Evolutionary conservation across 2,113 vertebrate species (phyloP).

Genomic region (Xerus inauris): DNA sequence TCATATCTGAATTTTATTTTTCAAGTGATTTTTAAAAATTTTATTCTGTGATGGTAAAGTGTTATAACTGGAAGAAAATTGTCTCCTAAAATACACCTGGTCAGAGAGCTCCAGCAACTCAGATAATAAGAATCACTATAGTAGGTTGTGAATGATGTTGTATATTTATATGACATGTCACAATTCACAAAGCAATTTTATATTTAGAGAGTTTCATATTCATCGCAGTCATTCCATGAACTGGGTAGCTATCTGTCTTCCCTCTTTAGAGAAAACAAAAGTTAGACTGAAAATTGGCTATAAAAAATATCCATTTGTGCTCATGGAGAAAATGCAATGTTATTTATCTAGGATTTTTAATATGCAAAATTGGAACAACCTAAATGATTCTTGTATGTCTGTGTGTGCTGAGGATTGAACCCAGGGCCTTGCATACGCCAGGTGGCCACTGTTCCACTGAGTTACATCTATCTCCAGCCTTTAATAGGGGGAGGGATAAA

Average conservation of each 20-base stretch:
- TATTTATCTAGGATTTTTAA: too few relatives aligned
- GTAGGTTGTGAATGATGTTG: not conserved
- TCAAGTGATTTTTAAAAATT: not conserved
- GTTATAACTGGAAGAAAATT: not conserved
- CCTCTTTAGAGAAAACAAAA: not conserved
- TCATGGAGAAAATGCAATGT: too few relatives aligned
- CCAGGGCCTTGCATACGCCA: too few relatives aligned
- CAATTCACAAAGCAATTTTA: not conserved
- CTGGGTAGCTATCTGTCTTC: not conserved
- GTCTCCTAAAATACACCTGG: not conserved
- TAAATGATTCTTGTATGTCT: too few relatives aligned
- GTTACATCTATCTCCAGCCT: too few relatives aligned
- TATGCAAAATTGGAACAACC: too few relatives aligned
- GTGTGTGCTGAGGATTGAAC: too few relatives aligned
- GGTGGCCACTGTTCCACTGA: too few relatives aligned
- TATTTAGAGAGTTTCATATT: not conserved
- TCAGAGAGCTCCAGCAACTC: not conserved
- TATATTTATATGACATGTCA: not conserved
- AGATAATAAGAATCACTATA: not conserved
- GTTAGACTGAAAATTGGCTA: not conserved
- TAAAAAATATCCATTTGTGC: not conserved
- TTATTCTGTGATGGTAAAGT: not conserved
- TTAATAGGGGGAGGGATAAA: too few relatives aligned
- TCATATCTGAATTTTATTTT: slow-evolving; percentile 22
- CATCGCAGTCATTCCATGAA: not conserved